Evolutionary conservation across 2,888 invertebrate genomes (phyloP), one percentile per base, ranked within the genome.

Genomic region (Pyrochroa serraticornis): DNA sequence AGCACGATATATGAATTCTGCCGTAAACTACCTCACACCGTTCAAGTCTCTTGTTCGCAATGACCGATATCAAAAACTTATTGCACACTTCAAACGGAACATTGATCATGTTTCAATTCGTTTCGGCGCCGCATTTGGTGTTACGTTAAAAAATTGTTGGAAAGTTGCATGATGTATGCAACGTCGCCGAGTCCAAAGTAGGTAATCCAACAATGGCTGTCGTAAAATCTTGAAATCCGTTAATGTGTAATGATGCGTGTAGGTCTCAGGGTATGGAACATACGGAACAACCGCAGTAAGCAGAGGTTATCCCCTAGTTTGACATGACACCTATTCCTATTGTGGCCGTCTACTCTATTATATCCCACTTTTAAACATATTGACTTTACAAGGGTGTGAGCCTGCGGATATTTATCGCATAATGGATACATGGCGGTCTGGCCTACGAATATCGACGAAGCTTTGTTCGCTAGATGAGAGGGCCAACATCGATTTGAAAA

Each of bases 271-370:
- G 54, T 36, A 38, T 50, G 48, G 47, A 46, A 36, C 30, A 37
- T 36, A 38, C 37, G 36, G 34, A 49, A 44, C 36, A 56, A 67
- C 68, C 70, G 67, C 68, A 69, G 13, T 32, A 41, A 38, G 44
- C 59, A 64, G 65, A 65, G 63, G 59, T 64, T 59, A 64, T 59
- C 63, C 66, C 71, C 72, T 63, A 62, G 68, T 65, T 69, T 71
- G 75, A 75, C 75, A 73, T 76, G 78, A 77, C 77, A 76, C 73
- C 75, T 68, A 77, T 78, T 78, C 73, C 75, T 68, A 77, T 78
- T 78, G 78, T 78, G 54, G 65, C 69, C 68, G 74, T 73, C 75
- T 69, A 77, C 76, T 76, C 76, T 72, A 78, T 77, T 77, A 77
- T 77, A 74, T 75, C 67, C 72, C 75, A 76, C 75, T 77, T 77